Conservation (phyloP, 2,113 vertebrate species). For the Gallinago media region DNA sequence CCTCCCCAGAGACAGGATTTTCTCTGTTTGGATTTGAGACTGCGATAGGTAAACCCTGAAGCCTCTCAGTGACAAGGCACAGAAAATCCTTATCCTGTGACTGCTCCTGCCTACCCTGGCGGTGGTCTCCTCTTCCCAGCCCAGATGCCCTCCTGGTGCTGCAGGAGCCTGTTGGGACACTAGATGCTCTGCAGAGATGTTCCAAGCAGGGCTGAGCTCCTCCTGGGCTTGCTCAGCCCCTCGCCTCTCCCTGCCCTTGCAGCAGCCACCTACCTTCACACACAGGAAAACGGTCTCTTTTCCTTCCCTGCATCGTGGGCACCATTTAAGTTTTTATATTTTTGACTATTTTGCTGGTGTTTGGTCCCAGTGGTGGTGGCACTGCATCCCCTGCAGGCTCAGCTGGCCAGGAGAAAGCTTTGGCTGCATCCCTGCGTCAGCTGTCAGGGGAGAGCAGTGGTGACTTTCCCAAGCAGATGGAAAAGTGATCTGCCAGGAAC, state of each 20-base stretch:
- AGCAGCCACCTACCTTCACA: neutral
- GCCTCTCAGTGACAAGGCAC: neutral
- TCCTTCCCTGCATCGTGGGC: neutral
- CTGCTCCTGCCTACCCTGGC: rapidly evolving
- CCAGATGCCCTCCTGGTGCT: neutral
- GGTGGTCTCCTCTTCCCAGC: neutral
- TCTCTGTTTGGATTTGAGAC: neutral
- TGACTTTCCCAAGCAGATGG: constrained; percentile 48
- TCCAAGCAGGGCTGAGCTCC: neutral
- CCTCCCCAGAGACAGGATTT: neutral
- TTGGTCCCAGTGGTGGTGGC: neutral
- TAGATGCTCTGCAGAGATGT: neutral
- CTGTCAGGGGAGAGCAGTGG: neutral
- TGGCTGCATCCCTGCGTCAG: neutral
- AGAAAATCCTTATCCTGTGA: neutral
- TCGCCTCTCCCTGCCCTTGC: rapidly evolving
- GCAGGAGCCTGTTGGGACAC: neutral
- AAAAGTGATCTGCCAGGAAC: constrained; percentile 13
- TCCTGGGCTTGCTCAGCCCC: neutral
- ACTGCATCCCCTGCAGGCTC: neutral
- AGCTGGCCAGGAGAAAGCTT: neutral
- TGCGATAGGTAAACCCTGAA: neutral
- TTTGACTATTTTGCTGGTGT: neutral
- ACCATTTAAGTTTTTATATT: neutral
- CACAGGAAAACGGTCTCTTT: neutral